phyloP scores from a whole-genome alignment of 2,113 vertebrate genomes.

The Meleagris gallopavo region DNA sequence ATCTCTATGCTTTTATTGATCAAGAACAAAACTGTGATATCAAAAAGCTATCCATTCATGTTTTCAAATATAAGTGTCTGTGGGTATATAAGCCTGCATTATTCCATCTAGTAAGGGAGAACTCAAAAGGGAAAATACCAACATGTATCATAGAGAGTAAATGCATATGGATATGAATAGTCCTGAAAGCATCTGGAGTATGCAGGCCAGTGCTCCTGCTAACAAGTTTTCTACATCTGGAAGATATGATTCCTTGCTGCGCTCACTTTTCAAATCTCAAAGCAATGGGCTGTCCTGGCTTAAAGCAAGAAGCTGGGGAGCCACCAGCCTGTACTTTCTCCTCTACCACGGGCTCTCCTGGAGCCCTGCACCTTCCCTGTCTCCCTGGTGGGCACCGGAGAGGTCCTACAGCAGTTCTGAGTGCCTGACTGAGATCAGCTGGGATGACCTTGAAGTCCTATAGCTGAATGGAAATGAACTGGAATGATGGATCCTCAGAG shows the following conservation, averaged over 20 bases:
- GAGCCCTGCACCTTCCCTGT: not conserved
- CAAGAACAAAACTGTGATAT: not conserved
- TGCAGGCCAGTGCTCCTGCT: not conserved
- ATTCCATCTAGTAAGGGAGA: not conserved
- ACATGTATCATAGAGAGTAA: not conserved
- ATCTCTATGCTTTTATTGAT: not conserved
- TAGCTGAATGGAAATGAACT: not conserved
- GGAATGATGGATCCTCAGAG: not conserved
- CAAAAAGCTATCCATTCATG: not conserved
- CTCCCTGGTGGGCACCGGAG: not conserved
- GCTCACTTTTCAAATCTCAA: not conserved
- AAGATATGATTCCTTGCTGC: not conserved
- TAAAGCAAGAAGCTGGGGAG: not conserved
- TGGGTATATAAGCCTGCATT: not conserved
- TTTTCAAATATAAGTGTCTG: not conserved
- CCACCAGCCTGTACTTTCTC: not conserved
- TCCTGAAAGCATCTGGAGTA: not conserved
- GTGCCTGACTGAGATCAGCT: not conserved
- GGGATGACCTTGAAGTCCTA: not conserved
- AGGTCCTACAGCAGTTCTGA: not conserved
- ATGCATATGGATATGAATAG: not conserved
- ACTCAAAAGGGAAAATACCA: not conserved
- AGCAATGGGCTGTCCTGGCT: not conserved
- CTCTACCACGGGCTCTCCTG: fast-evolving
- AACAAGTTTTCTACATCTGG: not conserved